Evolutionary conservation across 1,140 invertebrate species (phyloP).

Genomic region (Ceratina calcarata): DNA sequence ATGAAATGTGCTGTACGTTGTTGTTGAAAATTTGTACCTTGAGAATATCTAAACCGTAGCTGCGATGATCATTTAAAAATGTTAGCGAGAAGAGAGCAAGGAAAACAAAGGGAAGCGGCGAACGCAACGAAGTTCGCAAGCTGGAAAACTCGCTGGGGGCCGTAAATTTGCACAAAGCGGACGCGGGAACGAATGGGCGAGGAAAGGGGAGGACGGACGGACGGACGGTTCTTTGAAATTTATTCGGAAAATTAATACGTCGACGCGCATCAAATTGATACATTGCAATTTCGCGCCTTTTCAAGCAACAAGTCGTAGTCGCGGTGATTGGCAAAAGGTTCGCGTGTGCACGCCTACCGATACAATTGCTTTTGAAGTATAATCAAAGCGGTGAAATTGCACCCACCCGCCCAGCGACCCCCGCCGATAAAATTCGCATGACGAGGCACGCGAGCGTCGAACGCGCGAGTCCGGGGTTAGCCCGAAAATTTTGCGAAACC

Average conservation of each 20-base stretch:
- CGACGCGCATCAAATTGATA: constrained; percentile 58
- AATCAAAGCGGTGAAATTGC: constrained; percentile 62
- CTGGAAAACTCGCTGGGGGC: neutral
- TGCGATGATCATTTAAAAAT: too few species aligned
- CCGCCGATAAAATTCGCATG: constrained; percentile 56
- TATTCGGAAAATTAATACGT: constrained; percentile 50
- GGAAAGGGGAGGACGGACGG: neutral
- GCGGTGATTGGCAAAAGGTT: constrained; percentile 56
- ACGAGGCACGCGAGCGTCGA: constrained; percentile 20
- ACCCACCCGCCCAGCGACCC: neutral
- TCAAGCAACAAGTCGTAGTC: constrained; percentile 54
- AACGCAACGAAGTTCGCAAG: too few species aligned
- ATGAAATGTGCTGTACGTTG: too few species aligned
- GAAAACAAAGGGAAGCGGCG: too few species aligned
- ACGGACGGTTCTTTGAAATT: constrained; percentile 40
- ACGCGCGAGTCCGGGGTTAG: constrained; percentile 18
- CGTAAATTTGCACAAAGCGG: constrained; percentile 26
- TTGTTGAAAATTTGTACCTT: too few species aligned
- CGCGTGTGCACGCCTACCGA: constrained; percentile 42
- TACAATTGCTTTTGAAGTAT: constrained; percentile 60
- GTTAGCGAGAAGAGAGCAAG: too few species aligned
- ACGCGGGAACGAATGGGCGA: too few species aligned
- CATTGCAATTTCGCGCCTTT: constrained; percentile 54
- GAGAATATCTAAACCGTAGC: too few species aligned
- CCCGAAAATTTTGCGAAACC: constrained; percentile 32